phyloP scores from a whole-genome alignment of 53 echinoderm and acorn worm genomes.

The Apostichopus leukothele region DNA sequence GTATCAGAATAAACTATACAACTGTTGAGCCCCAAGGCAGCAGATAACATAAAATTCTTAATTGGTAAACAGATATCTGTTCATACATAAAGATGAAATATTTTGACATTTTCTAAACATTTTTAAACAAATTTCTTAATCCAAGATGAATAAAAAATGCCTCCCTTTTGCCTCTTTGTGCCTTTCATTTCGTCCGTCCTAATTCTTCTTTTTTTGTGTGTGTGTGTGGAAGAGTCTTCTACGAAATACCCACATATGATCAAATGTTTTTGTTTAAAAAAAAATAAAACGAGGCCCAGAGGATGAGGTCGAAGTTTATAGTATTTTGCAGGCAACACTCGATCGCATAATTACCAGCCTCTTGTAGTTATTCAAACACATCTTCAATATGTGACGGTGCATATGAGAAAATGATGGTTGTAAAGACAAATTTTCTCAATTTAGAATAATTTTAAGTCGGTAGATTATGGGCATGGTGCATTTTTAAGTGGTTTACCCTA shows the following conservation, averaged over 20 bases:
- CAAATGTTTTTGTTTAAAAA: background rate
- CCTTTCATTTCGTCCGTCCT: background rate
- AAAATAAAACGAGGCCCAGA: background rate
- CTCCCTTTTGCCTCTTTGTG: background rate
- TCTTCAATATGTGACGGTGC: constrained; percentile 34
- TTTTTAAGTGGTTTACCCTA: constrained; percentile 35
- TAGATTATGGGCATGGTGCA: constrained; percentile 23
- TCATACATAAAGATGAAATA: no score
- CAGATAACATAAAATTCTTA: no score
- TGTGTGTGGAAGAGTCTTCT: background rate
- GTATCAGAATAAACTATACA: no score
- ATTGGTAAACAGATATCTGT: no score
- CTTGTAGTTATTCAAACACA: constrained; percentile 25
- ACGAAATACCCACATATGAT: background rate
- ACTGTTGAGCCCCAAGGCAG: no score
- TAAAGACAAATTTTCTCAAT: background rate
- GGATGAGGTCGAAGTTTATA: background rate
- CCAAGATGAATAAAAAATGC: no score
- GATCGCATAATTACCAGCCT: background rate
- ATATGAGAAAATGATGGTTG: background rate
- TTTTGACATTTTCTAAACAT: no score
- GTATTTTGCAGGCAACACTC: background rate
- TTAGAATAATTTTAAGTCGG: constrained; percentile 13
- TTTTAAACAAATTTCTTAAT: no score
- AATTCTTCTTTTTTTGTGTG: background rate